These are phyloP conservation scores for Stratiolaelaps scimitus DNA, from an alignment of 1,140 invertebrate genomes.

Conservation along the genomic window DNA sequence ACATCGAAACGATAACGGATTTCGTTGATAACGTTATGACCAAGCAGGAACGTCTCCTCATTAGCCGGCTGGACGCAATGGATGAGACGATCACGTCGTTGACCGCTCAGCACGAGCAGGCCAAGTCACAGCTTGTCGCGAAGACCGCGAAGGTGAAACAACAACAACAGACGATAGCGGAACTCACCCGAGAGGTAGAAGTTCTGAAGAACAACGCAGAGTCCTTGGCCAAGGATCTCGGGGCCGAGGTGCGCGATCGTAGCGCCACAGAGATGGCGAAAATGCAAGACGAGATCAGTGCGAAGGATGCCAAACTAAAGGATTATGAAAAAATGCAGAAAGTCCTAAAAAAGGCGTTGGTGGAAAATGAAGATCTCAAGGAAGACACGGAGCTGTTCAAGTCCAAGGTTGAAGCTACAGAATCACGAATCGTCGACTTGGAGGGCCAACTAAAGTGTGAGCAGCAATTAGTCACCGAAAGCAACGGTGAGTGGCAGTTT, in stretches of 20 bases:
- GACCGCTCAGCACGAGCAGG: background rate
- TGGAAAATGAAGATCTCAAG: conserved; percentile 5
- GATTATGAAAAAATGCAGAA: conserved; percentile 27
- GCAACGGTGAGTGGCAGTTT: background rate
- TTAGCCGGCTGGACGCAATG: background rate
- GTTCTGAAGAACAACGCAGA: conserved; percentile 20
- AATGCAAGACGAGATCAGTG: conserved; percentile 16
- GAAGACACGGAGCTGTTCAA: background rate
- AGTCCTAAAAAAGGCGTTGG: conserved; percentile 20
- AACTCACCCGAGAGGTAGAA: background rate
- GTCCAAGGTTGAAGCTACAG: background rate
- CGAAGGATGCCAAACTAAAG: conserved; percentile 5
- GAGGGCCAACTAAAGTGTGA: conserved; percentile 14
- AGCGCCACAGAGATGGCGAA: conserved; percentile 8
- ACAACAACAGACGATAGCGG: background rate
- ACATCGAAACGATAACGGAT: background rate
- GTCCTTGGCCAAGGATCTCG: conserved; percentile 18
- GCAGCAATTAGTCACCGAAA: conserved; percentile 11
- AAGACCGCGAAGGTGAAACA: background rate
- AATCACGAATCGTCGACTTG: conserved; percentile 10
- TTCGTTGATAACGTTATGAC: conserved; percentile 12
- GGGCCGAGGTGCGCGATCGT: conserved; percentile 9
- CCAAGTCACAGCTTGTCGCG: background rate
- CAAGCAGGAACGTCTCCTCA: background rate
- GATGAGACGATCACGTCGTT: background rate